These are phyloP conservation scores for Orbicella faveolata DNA, from an alignment of 64 coral and sea anemone species.

Conservation along the genomic window DNA sequence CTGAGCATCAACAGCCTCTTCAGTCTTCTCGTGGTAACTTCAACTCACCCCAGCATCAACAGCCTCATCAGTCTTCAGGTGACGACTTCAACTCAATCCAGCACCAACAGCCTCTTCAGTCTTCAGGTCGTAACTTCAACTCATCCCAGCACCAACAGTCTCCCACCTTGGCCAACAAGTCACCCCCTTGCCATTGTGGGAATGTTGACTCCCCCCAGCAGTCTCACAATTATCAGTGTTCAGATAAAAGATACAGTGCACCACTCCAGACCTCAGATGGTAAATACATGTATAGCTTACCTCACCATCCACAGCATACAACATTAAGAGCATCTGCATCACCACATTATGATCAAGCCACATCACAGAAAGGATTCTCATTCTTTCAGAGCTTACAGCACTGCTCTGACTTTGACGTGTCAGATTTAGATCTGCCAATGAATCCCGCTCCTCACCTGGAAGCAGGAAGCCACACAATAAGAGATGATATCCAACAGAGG, in stretches of 20 bases:
- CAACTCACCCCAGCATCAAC: no score
- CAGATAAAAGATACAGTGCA: slow-evolving; percentile 25
- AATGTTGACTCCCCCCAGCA: not conserved
- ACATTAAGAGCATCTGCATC: not conserved
- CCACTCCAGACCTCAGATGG: not conserved
- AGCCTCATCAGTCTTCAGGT: no score
- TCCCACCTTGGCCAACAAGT: no score
- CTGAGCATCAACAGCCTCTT: not conserved
- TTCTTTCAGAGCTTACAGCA: slow-evolving; percentile 15
- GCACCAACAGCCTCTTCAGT: not conserved
- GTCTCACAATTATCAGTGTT: slow-evolving; percentile 2
- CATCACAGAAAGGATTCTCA: slow-evolving; percentile 2
- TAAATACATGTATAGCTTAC: not conserved
- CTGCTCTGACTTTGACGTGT: slow-evolving; percentile 30
- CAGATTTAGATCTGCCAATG: slow-evolving; percentile 14
- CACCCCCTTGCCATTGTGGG: no score
- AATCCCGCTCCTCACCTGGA: slow-evolving; percentile 3
- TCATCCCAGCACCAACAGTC: not conserved
- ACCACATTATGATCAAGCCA: slow-evolving; percentile 5
- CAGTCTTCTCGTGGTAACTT: slow-evolving; percentile 4
- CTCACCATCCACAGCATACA: slow-evolving; percentile 21
- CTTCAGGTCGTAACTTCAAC: not conserved
- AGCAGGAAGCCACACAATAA: slow-evolving; percentile 5
- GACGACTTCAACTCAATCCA: no score
- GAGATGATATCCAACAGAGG: slow-evolving; percentile 21